Evolutionary conservation across 2,113 vertebrate genomes (phyloP), one percentile per base, ranked within the genome.

Genomic region (Cynoglossus semilaevis): DNA sequence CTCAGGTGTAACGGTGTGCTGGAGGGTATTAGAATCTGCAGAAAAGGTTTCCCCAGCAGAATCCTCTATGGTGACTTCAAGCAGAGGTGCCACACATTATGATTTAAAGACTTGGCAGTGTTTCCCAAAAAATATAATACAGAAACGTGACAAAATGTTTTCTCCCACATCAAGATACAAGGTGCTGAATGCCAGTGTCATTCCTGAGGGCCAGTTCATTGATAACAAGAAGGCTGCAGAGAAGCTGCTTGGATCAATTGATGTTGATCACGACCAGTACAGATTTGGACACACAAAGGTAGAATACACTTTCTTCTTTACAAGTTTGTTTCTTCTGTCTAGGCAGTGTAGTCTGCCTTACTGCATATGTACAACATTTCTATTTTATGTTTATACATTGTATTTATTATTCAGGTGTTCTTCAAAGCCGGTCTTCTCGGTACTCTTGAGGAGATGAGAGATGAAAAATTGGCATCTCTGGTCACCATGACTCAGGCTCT

Each of bases 1-100:
- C 82, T 84, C 58, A 81, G 82, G 76, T 84, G 82, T 69, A 84
- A 84, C 6, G 82, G 82, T 77, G 82, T 84, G 8, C 82, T 84
- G 62, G 81, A 84, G 57, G 81, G 81, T 64, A 81, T 81, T 55
- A 77, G 79, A 74, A 81, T 81, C 66, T 82, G 80, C 72, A 82
- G 76, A 10, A 82, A 81, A 51, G 79, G 79, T 62, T 81, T 81
- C 71, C 79, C 79, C 15, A 81, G 79, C 67, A 52, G 51, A 52
- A 40, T 52, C 51, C 51, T 37, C 6, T 52, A 52, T 14, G 51
- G 35, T 52, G 51, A 52, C 51, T 52, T 52, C 51, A 52, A 52
- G 13, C 51, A 52, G 51, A 52, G 77, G 79, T 66, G 67, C 59
- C 58, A 58, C 1, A 17, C 0, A 0, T 19, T 8, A 13, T 8